phyloP scores from a whole-genome alignment of 1,140 invertebrate genomes.

The Drosophila teissieri region DNA sequence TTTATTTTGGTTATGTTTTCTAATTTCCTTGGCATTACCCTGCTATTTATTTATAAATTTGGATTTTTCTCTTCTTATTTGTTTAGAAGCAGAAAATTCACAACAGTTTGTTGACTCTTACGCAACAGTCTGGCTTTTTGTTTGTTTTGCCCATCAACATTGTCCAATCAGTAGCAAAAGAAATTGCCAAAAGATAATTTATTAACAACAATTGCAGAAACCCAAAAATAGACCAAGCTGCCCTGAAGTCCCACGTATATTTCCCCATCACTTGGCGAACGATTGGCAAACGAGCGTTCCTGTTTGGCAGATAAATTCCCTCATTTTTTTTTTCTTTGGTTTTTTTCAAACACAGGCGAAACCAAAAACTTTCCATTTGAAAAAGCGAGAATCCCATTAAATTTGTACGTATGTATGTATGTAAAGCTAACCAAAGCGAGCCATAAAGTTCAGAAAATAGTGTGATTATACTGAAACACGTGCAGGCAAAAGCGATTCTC shows the following conservation, averaged over 20 bases:
- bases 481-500: conserved; percentile 30
- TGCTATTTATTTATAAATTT: conserved; percentile 66
- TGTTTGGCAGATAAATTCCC: conserved; percentile 6
- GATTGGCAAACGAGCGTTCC: conserved; percentile 17
- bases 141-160: conserved; percentile 43
- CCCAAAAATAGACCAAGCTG: conserved; percentile 35
- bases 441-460: conserved; percentile 44
- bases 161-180: conserved; percentile 46
- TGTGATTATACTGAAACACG: conserved; percentile 36
- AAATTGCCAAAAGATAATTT: conserved; percentile 57
- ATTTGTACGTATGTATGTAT: conserved; percentile 4
- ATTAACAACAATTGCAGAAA: conserved; percentile 59
- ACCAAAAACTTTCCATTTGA: conserved; percentile 69
- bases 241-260: conserved; percentile 2
- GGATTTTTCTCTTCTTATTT: conserved; percentile 30
- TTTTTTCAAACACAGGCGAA: conserved; percentile 4
- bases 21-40: conserved; percentile 56
- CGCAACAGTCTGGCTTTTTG: conserved; percentile 47
- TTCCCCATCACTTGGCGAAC: conserved; percentile 7
- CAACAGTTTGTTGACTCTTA: conserved; percentile 76
- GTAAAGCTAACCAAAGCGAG: conserved; percentile 30
- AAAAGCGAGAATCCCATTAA: conserved; percentile 52
- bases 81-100: conserved; percentile 38
- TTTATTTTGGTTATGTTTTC: conserved; percentile 69
- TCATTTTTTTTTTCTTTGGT: not conserved